Evolutionary conservation across 2,113 vertebrate species (phyloP).

Genomic region (Petroica traversi): DNA sequence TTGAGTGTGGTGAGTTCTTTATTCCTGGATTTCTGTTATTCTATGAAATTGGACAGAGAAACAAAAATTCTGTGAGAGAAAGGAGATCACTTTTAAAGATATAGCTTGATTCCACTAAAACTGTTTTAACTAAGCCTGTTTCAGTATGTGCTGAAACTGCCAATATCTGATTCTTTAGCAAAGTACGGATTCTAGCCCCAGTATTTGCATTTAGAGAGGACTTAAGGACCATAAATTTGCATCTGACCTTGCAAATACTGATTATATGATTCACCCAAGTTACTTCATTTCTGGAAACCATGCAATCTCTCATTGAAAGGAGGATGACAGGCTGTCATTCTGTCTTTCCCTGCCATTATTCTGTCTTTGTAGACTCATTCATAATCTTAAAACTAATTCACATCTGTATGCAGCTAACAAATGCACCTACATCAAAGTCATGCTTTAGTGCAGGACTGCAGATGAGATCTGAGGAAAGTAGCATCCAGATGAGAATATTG

Average conservation of each 20-base stretch:
- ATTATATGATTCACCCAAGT: background rate
- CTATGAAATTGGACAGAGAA: background rate
- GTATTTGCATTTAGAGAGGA: constrained; percentile 19
- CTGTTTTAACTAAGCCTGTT: background rate
- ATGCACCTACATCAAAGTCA: background rate
- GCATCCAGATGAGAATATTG: background rate
- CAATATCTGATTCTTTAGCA: background rate
- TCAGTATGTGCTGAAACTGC: background rate
- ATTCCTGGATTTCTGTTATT: background rate
- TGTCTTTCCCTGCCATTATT: background rate
- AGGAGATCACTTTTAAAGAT: background rate
- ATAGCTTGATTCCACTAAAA: background rate
- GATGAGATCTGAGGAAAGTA: background rate
- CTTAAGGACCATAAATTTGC: background rate
- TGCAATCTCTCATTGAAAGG: background rate
- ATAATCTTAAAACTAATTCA: constrained; percentile 24
- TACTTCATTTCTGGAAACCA: background rate
- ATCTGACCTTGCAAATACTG: background rate
- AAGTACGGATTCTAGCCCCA: background rate
- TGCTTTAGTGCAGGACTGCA: background rate
- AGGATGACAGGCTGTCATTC: background rate
- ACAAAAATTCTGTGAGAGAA: background rate
- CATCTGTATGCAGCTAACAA: background rate
- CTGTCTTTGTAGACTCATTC: background rate
- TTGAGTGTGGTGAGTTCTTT: background rate